Evolutionary conservation across 2,888 invertebrate genomes (phyloP), one percentile per base, ranked within the genome.

Genomic region (Escarpia spicata): DNA sequence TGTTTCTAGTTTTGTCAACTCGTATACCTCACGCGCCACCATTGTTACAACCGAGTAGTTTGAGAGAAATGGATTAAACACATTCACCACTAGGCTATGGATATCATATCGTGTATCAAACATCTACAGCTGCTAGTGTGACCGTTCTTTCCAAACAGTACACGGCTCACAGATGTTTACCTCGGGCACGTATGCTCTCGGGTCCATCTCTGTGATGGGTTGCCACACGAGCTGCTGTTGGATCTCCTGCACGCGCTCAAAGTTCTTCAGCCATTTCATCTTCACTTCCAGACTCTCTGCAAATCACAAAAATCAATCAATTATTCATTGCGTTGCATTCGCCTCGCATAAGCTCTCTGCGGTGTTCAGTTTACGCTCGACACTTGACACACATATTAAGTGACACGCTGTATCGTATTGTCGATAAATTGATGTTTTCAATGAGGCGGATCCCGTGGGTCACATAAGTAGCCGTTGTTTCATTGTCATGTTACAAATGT

Each of bases 221-320:
- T 97, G 97, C 97, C 97, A 97, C 6, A 97, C 96, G 91, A 97
- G 97, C 95, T 97, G 97, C 91, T 97, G 96, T 94, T 97, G 97
- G 91, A 97, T 97, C 95, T 97, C 97, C 94, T 97, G 97, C 0
- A 97, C 96, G 43, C 97, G 96, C 94, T 97, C 97, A 95, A 97
- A 97, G 95, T 97, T 97, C 95, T 97, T 97, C 93, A 97, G 96
- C 97, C 97, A 97, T 94, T 97, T 97, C 97, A 97, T 97, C 95
- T 97, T 97, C 94, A 97, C 97, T 95, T 97, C 97, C 93, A 97
- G 96, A 94, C 97, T 97, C 93, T 97, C 97, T 97, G 75, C 75
- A 75, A 75, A 75, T 4, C 75, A 75, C 19, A 15, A n/a, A 26
- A 75, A 75, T 75, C 75, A 75, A 19, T 75, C 19, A 15, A 75